Evolutionary conservation across 2,797 vertebrate species (phyloP).

Genomic region (Pipistrellus nathusii): DNA sequence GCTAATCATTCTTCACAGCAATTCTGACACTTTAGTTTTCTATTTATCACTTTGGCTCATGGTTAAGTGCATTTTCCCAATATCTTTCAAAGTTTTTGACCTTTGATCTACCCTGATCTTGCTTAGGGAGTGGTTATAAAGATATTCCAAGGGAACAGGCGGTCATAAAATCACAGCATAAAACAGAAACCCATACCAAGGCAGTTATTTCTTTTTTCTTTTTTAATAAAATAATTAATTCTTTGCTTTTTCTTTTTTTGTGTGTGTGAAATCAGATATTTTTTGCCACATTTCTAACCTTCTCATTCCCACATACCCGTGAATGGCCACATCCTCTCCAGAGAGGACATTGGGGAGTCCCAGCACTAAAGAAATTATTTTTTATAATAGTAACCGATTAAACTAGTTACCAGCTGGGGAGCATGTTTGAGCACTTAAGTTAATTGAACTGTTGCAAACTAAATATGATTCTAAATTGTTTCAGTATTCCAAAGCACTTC

Average conservation of each 20-base stretch:
- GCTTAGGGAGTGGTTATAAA: conserved; percentile 81
- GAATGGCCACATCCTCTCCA: conserved; percentile 74
- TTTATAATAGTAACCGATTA: conserved; percentile 87
- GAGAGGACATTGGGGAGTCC: conserved; percentile 74
- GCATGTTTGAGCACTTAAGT: conserved; percentile 89
- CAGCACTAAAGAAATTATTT: conserved; percentile 84
- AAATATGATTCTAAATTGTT: conserved; percentile 89
- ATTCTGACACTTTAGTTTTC: conserved; percentile 58
- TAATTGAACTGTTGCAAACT: conserved; percentile 90
- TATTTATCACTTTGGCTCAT: conserved; percentile 60
- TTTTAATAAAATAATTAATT: neutral
- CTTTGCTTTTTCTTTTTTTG: conserved; percentile 14
- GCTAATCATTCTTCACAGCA: conserved; percentile 52
- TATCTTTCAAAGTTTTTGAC: conserved; percentile 70
- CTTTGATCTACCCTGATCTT: conserved; percentile 65
- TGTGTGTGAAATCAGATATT: conserved; percentile 43
- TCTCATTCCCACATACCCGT: conserved; percentile 73
- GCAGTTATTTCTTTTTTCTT: neutral
- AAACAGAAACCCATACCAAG: conserved; percentile 54
- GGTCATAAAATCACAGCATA: conserved; percentile 69
- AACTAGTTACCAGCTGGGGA: conserved; percentile 86
- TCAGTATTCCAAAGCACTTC: conserved; percentile 86
- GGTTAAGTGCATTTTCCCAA: conserved; percentile 73
- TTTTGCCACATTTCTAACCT: conserved; percentile 61
- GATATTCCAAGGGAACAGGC: conserved; percentile 66